phyloP scores from a whole-genome alignment of 2,888 invertebrate genomes.

The Lampropteryx suffumata region DNA sequence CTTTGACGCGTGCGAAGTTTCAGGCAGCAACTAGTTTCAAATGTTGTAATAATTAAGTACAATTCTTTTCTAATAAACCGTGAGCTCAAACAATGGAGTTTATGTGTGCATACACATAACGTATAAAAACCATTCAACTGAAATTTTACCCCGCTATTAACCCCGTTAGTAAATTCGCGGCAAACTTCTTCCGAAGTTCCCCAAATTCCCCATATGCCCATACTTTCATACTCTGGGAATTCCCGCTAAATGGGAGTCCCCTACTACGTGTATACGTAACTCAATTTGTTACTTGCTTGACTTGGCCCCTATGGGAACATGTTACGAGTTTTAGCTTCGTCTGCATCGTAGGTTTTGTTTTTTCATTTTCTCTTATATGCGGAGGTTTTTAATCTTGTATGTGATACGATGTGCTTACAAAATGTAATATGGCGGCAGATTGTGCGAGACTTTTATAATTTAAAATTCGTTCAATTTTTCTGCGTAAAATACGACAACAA shows the following conservation, averaged over 20 bases:
- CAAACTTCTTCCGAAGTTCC: constrained; percentile 11
- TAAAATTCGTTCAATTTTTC: too few species aligned
- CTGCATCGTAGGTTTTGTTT: constrained; percentile 10
- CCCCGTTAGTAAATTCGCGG: constrained; percentile 6
- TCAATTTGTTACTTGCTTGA: constrained; percentile 28
- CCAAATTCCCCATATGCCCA: constrained; percentile 10
- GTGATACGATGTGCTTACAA: neutral
- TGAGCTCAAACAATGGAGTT: too few species aligned
- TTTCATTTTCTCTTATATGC: constrained; percentile 36
- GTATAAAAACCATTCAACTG: neutral
- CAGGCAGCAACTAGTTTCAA: too few species aligned
- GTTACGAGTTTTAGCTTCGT: constrained; percentile 19
- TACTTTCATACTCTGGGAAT: constrained; percentile 17
- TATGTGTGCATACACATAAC: too few species aligned
- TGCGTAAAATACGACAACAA: too few species aligned
- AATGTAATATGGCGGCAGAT: neutral
- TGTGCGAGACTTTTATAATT: neutral
- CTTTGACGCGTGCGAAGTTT: too few species aligned
- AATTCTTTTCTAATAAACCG: too few species aligned
- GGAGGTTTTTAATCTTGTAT: constrained; percentile 25
- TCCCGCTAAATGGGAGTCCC: constrained; percentile 10
- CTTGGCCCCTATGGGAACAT: constrained; percentile 31
- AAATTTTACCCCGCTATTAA: constrained; percentile 7
- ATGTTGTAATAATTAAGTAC: too few species aligned
- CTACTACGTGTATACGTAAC: constrained; percentile 14